Percentiles rank a stretch among this genome's conserved stretches.
phyloP scores from a whole-genome alignment of 2,113 vertebrate species.

The Mobula birostris region DNA sequence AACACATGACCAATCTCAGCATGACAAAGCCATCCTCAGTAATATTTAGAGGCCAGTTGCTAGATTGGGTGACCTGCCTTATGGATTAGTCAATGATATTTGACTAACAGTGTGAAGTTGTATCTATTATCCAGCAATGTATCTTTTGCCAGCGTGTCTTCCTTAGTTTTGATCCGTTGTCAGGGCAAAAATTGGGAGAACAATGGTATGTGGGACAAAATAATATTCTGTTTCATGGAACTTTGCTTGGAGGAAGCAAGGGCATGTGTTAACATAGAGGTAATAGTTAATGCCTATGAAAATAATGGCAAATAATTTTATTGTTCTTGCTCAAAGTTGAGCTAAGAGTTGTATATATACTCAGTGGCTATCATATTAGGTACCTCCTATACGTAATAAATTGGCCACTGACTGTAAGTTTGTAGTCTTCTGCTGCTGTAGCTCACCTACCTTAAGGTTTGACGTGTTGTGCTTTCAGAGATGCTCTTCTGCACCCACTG shows the following conservation, averaged over 20 bases:
- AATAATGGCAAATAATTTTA: neutral
- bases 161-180: neutral
- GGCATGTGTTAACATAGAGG: neutral
- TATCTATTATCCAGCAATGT: neutral
- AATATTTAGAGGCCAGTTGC: neutral
- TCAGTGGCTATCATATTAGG: too few species aligned
- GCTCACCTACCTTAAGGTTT: too few species aligned
- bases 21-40: neutral
- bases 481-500: too few species aligned
- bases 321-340: neutral
- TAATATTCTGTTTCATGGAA: neutral
- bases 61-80: neutral
- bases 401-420: too few species aligned
- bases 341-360: neutral
- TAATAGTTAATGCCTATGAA: neutral
- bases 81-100: neutral
- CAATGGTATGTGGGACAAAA: neutral
- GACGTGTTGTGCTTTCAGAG: too few species aligned
- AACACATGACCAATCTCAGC: neutral
- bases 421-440: too few species aligned
- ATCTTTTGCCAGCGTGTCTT: neutral
- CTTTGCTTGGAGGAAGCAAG: neutral
- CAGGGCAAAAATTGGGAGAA: neutral
- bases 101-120: neutral
- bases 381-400: too few species aligned